Conservation (phyloP, 2,113 vertebrate genomes). For the Laticauda laticaudata region DNA sequence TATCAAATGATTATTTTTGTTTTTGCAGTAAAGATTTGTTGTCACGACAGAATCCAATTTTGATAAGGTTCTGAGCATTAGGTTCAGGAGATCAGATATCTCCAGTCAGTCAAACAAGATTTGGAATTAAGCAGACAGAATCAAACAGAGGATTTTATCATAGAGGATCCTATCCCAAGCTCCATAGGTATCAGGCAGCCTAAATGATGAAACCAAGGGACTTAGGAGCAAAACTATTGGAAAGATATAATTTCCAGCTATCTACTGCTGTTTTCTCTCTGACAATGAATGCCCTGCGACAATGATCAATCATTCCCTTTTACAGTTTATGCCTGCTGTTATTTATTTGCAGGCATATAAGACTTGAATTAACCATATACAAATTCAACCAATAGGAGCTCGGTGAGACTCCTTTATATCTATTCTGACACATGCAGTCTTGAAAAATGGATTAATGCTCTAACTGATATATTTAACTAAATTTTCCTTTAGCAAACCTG, state of each 20-base stretch:
- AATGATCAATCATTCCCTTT: background rate
- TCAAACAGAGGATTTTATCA: background rate
- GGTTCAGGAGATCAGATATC: background rate
- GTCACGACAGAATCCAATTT: background rate
- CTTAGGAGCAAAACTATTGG: background rate
- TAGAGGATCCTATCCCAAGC: background rate
- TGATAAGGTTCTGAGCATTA: background rate
- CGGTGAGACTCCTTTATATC: background rate
- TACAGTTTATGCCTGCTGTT: background rate
- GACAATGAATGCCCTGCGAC: background rate
- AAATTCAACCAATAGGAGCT: background rate
- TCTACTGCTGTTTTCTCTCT: background rate
- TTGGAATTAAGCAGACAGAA: background rate
- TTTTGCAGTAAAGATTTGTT: background rate
- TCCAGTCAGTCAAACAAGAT: background rate
- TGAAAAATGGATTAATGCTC: background rate
- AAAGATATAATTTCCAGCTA: background rate
- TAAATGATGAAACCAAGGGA: background rate
- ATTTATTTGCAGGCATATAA: background rate
- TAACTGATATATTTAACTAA: background rate
- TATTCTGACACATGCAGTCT: background rate
- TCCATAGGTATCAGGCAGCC: background rate
- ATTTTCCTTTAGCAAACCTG: background rate
- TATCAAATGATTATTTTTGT: background rate
- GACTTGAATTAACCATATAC: background rate